phyloP scores from a whole-genome alignment of 35 echinoderm and acorn worm genomes.

The Apostichopus japonicus region DNA sequence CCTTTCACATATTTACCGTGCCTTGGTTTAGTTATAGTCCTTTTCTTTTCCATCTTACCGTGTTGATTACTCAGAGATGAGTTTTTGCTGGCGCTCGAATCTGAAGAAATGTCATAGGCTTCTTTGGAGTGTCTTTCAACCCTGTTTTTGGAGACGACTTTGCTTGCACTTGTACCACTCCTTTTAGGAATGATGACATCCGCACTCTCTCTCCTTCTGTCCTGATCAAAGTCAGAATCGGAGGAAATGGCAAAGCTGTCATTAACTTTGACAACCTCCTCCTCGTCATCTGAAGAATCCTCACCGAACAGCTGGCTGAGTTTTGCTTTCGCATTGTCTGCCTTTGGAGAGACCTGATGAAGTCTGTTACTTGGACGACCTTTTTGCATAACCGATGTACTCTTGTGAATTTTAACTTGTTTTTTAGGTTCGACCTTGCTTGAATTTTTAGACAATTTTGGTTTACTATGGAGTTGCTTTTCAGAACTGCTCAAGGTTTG shows the following conservation, averaged over 20 bases:
- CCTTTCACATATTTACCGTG: not conserved
- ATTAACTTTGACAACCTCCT: not conserved
- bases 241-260: not conserved
- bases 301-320: conserved; percentile 44
- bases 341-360: not conserved
- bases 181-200: not conserved
- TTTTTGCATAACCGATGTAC: not conserved
- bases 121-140: not conserved
- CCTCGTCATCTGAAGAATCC: conserved; percentile 32
- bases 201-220: not conserved
- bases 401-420: not conserved
- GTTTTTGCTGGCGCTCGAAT: not conserved
- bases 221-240: not conserved
- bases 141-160: not conserved
- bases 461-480: not conserved
- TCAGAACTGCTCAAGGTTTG: not conserved
- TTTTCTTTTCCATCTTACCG: not conserved
- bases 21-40: not conserved
- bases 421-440: not conserved
- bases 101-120: not conserved
- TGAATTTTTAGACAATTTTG: not conserved
- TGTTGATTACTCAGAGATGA: not conserved
- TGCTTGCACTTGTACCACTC: not conserved
- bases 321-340: conserved; percentile 17
- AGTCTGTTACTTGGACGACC: not conserved